Percentiles rank a stretch among this genome's conserved stretches.
Conservation (phyloP, 2,888 invertebrate genomes). For the Agonopterix heracliana region DNA sequence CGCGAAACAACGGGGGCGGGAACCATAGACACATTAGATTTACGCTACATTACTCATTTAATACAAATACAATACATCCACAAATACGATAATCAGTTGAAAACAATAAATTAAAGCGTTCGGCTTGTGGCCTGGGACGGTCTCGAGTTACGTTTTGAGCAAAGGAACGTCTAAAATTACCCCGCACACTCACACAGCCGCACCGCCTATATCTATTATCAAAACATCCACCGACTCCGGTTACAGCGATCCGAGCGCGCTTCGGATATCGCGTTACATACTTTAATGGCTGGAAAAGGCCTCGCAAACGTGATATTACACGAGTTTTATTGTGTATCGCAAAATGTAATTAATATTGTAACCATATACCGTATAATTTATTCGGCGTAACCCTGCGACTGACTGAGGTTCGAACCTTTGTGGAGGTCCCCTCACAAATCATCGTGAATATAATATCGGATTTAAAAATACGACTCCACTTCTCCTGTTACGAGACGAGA, state of each 20-base stretch:
- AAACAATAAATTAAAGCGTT: slow-evolving; percentile 71
- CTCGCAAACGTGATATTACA: slow-evolving; percentile 76
- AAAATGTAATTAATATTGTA: slow-evolving; percentile 74
- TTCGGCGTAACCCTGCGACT: slow-evolving; percentile 52
- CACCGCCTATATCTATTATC: slow-evolving; percentile 73
- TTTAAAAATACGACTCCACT: slow-evolving; percentile 70
- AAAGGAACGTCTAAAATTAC: slow-evolving; percentile 77
- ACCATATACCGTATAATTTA: slow-evolving; percentile 66
- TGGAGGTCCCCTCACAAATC: slow-evolving; percentile 40
- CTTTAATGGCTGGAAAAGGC: slow-evolving; percentile 77
- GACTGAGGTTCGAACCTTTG: slow-evolving; percentile 33
- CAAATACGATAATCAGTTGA: slow-evolving; percentile 63
- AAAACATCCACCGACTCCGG: slow-evolving; percentile 73
- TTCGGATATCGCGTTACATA: slow-evolving; percentile 74
- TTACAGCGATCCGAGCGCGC: slow-evolving; percentile 75
- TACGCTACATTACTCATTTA: slow-evolving; percentile 18
- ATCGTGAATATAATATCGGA: slow-evolving; percentile 54
- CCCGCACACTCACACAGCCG: slow-evolving; percentile 61
- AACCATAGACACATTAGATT: slow-evolving; percentile 19
- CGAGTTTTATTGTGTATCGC: slow-evolving; percentile 73
- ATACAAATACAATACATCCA: slow-evolving; percentile 29
- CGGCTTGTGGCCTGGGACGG: slow-evolving; percentile 72
- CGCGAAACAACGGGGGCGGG: slow-evolving; percentile 49
- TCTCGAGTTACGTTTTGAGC: slow-evolving; percentile 74
- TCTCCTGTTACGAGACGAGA: slow-evolving; percentile 61